Evolutionary conservation across 2,113 vertebrate species (phyloP).

Genomic region (Chauna torquata): DNA sequence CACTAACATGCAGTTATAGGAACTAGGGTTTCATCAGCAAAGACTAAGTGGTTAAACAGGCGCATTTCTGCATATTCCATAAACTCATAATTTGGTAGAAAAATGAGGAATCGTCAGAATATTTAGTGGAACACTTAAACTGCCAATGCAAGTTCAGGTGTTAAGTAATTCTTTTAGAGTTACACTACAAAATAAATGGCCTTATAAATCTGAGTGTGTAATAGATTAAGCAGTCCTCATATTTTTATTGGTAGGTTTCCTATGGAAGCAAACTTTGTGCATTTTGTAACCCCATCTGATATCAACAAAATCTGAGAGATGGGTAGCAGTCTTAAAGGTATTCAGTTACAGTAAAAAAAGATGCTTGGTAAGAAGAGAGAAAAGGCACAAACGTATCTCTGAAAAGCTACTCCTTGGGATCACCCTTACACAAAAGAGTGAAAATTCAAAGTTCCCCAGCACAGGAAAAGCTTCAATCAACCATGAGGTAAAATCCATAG

Average conservation of each 20-base stretch:
- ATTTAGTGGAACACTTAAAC: constrained; percentile 13
- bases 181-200: background rate
- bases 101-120: constrained; percentile 13
- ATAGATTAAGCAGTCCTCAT: background rate
- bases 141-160: background rate
- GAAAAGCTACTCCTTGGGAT: background rate
- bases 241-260: background rate
- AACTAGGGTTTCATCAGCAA: background rate
- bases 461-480: constrained; percentile 3
- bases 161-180: constrained; percentile 21
- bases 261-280: background rate
- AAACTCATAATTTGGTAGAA: background rate
- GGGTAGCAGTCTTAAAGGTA: background rate
- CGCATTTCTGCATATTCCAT: background rate
- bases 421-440: background rate
- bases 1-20: background rate
- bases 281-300: background rate
- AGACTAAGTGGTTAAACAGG: background rate
- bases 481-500: constrained; percentile 17
- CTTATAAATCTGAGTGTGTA: background rate
- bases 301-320: background rate
- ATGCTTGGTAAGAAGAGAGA: background rate
- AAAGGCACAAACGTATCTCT: background rate
- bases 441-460: background rate
- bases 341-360: background rate